A percentile compares a stretch with the other conserved stretches of the same genome.
Evolutionary conservation across 1,140 invertebrate genomes (phyloP).

Genomic region (Drosophila funebris): DNA sequence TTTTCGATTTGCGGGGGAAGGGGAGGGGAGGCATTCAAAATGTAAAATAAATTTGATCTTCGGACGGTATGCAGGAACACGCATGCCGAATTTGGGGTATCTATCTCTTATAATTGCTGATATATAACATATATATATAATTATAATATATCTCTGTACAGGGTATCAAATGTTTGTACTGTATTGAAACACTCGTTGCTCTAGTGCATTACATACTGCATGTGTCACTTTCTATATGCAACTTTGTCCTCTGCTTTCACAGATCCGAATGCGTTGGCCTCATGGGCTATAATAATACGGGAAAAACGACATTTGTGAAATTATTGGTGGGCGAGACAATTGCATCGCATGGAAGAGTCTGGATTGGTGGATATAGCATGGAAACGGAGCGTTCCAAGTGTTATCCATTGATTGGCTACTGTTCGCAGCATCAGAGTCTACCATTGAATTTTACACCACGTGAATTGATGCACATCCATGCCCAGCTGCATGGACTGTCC

Average conservation of each 20-base stretch:
- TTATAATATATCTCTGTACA: too few relatives aligned
- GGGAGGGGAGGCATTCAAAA: too few relatives aligned
- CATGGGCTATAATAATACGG: conserved; percentile 44
- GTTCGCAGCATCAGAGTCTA: conserved; percentile 33
- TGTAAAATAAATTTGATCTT: too few relatives aligned
- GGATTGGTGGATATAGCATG: conserved; percentile 36
- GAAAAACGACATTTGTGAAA: conserved; percentile 48
- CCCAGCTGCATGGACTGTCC: conserved; percentile 31
- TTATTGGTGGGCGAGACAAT: conserved; percentile 37
- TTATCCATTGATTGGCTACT: conserved; percentile 50
- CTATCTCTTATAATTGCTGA: too few relatives aligned
- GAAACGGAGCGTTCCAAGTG: conserved; percentile 4
- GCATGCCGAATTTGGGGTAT: too few relatives aligned
- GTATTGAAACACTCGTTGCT: too few relatives aligned
- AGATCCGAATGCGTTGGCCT: conserved; percentile 58
- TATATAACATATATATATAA: too few relatives aligned
- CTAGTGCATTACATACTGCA: neutral
- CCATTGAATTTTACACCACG: conserved; percentile 43
- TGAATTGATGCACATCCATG: conserved; percentile 36
- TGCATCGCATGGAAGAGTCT: conserved; percentile 37
- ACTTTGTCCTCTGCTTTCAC: neutral
- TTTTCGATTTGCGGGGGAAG: too few relatives aligned
- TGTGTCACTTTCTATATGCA: too few relatives aligned
- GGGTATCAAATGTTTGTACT: too few relatives aligned
- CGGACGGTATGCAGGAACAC: too few relatives aligned